phyloP scores from a whole-genome alignment of 2,888 invertebrate species.

The Leptopilina syphax region DNA sequence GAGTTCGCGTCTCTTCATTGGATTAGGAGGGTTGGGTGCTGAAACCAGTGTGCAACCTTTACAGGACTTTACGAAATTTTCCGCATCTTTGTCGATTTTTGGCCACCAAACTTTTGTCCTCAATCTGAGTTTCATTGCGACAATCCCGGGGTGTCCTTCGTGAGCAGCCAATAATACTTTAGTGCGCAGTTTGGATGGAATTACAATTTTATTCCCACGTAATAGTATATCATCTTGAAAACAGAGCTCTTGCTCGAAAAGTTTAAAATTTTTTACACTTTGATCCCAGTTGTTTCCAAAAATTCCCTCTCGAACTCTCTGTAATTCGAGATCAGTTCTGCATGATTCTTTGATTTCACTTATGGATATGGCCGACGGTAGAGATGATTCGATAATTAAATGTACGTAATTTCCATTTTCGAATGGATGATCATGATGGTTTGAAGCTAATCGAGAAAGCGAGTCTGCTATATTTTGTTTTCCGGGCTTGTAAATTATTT shows the following conservation, averaged over 20 bases:
- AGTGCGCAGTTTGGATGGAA: not conserved
- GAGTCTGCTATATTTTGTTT: constrained; percentile 48
- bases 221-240: too few relatives aligned
- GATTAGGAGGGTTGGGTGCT: not conserved
- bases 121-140: constrained; percentile 55
- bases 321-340: not conserved
- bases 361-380: not conserved
- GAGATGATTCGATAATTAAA: not conserved
- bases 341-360: not conserved
- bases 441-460: constrained; percentile 46
- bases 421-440: not conserved
- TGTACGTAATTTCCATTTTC: constrained; percentile 18
- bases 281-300: not conserved
- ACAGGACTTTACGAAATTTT: constrained; percentile 53
- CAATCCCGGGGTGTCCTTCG: constrained; percentile 66
- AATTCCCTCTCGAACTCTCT: not conserved
- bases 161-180: constrained; percentile 54
- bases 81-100: constrained; percentile 55
- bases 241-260: constrained; percentile 52
- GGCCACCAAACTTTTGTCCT: constrained; percentile 59
- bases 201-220: too few relatives aligned
- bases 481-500: constrained; percentile 58
- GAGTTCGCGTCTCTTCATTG: constrained; percentile 35
- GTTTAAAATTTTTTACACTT: constrained; percentile 44
- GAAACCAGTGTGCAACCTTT: constrained; percentile 53